Percentiles rank a stretch among this genome's conserved stretches.
phyloP scores from a whole-genome alignment of 1,140 invertebrate species.

The Pissodes strobi region DNA sequence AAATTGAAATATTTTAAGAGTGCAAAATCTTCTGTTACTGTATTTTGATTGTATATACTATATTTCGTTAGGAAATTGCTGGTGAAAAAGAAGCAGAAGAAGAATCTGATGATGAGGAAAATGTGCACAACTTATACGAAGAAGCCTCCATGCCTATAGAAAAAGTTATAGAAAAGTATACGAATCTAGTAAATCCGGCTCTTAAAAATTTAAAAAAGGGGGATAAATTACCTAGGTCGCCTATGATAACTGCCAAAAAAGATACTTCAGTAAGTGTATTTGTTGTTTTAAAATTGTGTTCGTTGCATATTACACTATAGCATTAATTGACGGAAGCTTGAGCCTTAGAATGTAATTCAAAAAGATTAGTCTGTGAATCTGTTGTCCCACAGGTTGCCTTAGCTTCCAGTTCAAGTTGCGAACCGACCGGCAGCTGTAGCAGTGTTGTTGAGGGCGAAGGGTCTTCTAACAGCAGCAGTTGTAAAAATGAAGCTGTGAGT shows the following conservation, averaged over 20 bases:
- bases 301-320: no score
- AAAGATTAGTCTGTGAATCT: no score
- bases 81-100: slow-evolving; percentile 53
- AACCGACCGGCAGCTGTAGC: slow-evolving; percentile 1
- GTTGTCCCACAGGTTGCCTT: slow-evolving; percentile 1
- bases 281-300: not conserved
- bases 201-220: slow-evolving; percentile 40
- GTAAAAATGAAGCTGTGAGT: not conserved
- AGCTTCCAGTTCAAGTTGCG: slow-evolving; percentile 13
- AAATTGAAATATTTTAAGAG: no score
- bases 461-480: slow-evolving; percentile 5
- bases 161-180: slow-evolving; percentile 71
- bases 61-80: slow-evolving; percentile 30
- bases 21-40: no score
- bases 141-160: slow-evolving; percentile 86
- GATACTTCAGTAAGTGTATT: slow-evolving; percentile 12
- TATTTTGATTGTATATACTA: not conserved
- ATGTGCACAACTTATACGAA: slow-evolving; percentile 73
- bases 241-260: slow-evolving; percentile 40
- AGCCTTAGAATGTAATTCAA: no score
- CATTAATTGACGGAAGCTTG: no score
- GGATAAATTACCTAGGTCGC: slow-evolving; percentile 37
- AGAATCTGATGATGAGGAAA: slow-evolving; percentile 64
- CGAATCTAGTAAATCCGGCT: slow-evolving; percentile 35
- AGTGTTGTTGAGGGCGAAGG: not conserved